phyloP scores from a whole-genome alignment of 2,888 invertebrate species.

The Panorpa germanica region DNA sequence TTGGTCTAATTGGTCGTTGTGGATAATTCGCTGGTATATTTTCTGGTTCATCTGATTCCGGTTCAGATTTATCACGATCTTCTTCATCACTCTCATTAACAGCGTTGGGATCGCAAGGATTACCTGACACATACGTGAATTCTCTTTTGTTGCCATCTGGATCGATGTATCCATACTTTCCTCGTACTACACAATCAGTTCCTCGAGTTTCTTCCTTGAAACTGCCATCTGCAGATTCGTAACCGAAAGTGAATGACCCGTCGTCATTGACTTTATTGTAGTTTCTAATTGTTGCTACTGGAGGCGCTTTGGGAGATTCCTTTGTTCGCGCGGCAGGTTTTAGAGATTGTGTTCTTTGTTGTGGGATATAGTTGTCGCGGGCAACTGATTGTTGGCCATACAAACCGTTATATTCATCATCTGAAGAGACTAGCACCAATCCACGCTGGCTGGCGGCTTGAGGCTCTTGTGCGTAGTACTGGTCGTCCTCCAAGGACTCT shows the following conservation, averaged over 20 bases:
- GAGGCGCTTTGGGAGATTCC: constrained; percentile 43
- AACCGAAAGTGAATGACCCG: constrained; percentile 36
- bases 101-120: constrained; percentile 69
- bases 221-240: constrained; percentile 68
- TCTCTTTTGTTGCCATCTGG: constrained; percentile 73
- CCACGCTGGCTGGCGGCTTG: constrained; percentile 16
- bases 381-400: constrained; percentile 25
- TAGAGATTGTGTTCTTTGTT: constrained; percentile 15
- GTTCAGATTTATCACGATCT: constrained; percentile 24
- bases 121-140: constrained; percentile 72
- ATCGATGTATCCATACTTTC: constrained; percentile 75
- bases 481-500: too few species aligned
- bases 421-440: constrained; percentile 23
- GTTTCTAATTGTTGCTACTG: constrained; percentile 66
- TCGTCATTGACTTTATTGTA: constrained; percentile 56
- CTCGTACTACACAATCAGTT: constrained; percentile 69
- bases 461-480: constrained; percentile 23
- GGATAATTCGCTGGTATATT: constrained; percentile 42
- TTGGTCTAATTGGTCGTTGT: constrained; percentile 30
- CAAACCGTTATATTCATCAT: constrained; percentile 26
- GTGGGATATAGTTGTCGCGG: constrained; percentile 20
- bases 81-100: constrained; percentile 43
- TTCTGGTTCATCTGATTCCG: constrained; percentile 37
- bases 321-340: constrained; percentile 27
- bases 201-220: constrained; percentile 77